Evolutionary conservation across 2,888 invertebrate species (phyloP).

Genomic region (Cheilosia vernalis): DNA sequence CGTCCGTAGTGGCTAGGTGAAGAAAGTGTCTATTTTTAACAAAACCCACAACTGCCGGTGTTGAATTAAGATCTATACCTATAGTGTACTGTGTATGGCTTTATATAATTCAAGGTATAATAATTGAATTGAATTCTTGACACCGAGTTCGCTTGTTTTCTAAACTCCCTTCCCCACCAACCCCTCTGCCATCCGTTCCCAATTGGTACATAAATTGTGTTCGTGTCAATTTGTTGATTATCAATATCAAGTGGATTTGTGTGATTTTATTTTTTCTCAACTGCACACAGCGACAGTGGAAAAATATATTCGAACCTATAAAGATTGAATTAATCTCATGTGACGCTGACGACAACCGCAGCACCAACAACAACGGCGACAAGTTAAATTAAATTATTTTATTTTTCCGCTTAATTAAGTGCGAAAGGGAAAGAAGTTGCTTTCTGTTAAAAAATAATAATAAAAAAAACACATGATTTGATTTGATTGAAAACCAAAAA

Average conservation of each 20-base stretch:
- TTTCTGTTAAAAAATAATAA: slow-evolving; percentile 5
- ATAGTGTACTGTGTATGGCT: slow-evolving; percentile 19
- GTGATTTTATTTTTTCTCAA: slow-evolving; percentile 57
- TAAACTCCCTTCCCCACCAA: no score
- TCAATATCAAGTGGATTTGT: slow-evolving; percentile 65
- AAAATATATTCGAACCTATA: slow-evolving; percentile 46
- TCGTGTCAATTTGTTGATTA: slow-evolving; percentile 31
- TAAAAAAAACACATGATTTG: slow-evolving; percentile 16
- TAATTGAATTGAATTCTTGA: slow-evolving; percentile 41
- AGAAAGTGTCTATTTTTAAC: slow-evolving; percentile 54
- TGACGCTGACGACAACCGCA: slow-evolving; percentile 31
- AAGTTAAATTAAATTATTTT: slow-evolving; percentile 60
- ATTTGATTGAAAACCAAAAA: slow-evolving; percentile 33
- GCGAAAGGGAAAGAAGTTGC: neutral
- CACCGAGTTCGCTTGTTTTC: neutral
- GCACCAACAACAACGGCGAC: slow-evolving; percentile 27
- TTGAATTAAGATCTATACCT: neutral
- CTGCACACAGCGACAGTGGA: slow-evolving; percentile 12
- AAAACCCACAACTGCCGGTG: slow-evolving; percentile 40
- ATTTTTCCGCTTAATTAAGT: slow-evolving; percentile 51
- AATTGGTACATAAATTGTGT: slow-evolving; percentile 1
- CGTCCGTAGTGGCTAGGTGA: slow-evolving; percentile 24
- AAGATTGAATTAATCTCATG: slow-evolving; percentile 72
- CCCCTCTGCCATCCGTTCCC: no score
- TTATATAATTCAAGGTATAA: slow-evolving; percentile 25